Percentiles rank a stretch among this genome's conserved stretches.
These are phyloP conservation scores for Pristiophorus japonicus DNA, from an alignment of 2,113 vertebrate genomes.

Conservation along the genomic window DNA sequence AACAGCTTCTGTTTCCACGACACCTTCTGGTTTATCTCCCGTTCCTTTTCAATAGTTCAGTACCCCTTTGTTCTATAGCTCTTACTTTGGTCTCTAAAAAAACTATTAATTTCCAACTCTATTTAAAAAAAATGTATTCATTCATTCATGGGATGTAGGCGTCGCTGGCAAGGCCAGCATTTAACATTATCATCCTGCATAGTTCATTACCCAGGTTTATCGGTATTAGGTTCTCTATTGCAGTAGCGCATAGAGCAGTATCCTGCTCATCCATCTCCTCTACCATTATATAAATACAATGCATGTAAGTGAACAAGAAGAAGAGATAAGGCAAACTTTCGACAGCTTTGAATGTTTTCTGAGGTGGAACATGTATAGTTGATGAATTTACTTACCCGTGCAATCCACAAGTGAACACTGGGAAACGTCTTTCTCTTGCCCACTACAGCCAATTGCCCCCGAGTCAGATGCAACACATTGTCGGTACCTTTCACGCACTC, in stretches of 20 bases:
- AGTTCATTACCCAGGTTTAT: not conserved
- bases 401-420: slow-evolving; percentile 84
- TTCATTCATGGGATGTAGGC: too few relatives aligned
- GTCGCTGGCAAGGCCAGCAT: too few relatives aligned
- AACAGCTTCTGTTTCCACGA: not conserved
- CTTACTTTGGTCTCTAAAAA: not conserved
- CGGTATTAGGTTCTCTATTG: not conserved
- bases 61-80: not conserved
- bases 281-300: not conserved
- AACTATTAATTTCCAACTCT: not conserved
- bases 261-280: not conserved
- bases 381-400: slow-evolving; percentile 58
- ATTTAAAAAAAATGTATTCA: too few relatives aligned
- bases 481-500: slow-evolving; percentile 72
- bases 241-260: not conserved
- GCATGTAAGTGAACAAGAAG: not conserved
- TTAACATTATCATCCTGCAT: too few relatives aligned
- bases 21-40: not conserved
- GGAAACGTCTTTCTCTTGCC: slow-evolving; percentile 70
- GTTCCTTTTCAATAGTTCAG: not conserved
- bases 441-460: slow-evolving; percentile 63
- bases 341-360: slow-evolving; percentile 48
- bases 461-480: slow-evolving; percentile 69
- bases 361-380: not conserved
- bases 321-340: not conserved